Percentiles rank a stretch among this genome's conserved stretches.
phyloP scores from a whole-genome alignment of 2,113 vertebrate species.

The Xiphophorus hellerii region DNA sequence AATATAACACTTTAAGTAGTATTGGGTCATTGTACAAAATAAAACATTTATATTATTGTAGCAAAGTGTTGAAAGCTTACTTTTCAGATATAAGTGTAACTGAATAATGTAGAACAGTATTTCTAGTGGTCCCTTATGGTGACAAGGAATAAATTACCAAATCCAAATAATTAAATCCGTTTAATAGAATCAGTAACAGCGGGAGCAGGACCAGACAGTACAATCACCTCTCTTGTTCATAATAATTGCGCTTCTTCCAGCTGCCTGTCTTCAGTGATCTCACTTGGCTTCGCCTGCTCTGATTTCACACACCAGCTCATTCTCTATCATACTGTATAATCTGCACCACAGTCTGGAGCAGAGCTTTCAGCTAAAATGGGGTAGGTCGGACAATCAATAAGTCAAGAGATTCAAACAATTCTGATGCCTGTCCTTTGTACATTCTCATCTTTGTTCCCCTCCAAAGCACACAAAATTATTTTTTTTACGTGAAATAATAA shows the following conservation, averaged over 20 bases:
- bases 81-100: neutral
- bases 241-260: conserved; percentile 19
- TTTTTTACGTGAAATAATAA: neutral
- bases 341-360: conserved; percentile 8
- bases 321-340: conserved; percentile 34
- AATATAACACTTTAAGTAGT: neutral
- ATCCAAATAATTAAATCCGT: neutral
- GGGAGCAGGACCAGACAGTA: neutral
- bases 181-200: neutral
- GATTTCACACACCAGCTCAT: conserved; percentile 41
- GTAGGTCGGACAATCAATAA: neutral
- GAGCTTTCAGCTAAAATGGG: neutral
- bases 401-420: neutral
- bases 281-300: conserved; percentile 18
- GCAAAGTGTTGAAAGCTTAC: neutral
- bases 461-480: neutral
- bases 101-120: neutral
- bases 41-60: no score
- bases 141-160: neutral
- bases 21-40: no score
- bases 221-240: conserved; percentile 7
- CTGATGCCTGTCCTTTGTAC: conserved; percentile 8
- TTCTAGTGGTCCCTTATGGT: neutral
- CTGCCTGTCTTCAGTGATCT: conserved; percentile 14
- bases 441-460: neutral